These are phyloP conservation scores for Serinus canaria DNA, from an alignment of 2,113 vertebrate genomes.

Conservation along the genomic window DNA sequence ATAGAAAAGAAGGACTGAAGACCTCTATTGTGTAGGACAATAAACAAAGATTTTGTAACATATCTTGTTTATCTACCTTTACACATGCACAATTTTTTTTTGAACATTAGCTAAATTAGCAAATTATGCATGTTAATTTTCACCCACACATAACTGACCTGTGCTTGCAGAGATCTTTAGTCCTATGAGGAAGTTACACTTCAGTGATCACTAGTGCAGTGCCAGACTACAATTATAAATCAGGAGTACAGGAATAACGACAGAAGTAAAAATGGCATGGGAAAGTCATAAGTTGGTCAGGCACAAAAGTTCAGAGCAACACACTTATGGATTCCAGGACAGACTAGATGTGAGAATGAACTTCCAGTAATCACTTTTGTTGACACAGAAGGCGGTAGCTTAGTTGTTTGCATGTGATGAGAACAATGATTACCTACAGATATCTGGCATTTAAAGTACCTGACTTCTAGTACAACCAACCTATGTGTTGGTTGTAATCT, in stretches of 20 bases:
- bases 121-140: not conserved
- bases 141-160: rapidly evolving
- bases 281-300: not conserved
- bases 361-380: not conserved
- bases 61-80: not conserved
- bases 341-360: not conserved
- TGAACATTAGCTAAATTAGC: not conserved
- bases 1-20: not conserved
- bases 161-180: not conserved
- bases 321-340: not conserved
- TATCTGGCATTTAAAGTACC: not conserved
- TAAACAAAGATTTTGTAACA: not conserved
- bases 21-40: not conserved
- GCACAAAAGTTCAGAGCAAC: not conserved
- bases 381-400: not conserved
- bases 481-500: rapidly evolving
- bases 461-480: not conserved
- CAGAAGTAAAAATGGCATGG: not conserved
- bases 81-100: rapidly evolving
- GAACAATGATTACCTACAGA: not conserved
- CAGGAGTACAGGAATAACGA: not conserved
- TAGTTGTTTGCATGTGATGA: not conserved
- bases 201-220: not conserved
- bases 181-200: not conserved
- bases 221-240: not conserved